Evolutionary conservation across 2,113 vertebrate species (phyloP).

Genomic region (Solea solea): DNA sequence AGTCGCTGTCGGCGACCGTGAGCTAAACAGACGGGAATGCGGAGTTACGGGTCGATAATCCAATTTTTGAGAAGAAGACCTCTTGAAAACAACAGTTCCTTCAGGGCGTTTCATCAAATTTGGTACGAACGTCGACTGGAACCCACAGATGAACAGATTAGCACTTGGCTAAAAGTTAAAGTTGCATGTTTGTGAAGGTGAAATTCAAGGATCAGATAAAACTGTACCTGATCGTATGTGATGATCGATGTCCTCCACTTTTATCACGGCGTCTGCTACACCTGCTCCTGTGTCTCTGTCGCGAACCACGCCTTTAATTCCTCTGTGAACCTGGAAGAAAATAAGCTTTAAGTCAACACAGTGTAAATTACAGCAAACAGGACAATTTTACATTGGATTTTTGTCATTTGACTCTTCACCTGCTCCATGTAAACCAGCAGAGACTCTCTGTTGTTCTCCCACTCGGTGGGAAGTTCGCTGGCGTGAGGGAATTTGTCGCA

Average conservation of each 20-base stretch:
- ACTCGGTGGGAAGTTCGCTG: conserved; percentile 88
- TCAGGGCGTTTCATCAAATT: too few species aligned
- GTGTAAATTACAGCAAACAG: neutral
- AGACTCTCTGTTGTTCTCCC: conserved; percentile 94
- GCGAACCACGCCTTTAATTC: conserved; percentile 90
- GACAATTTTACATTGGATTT: neutral
- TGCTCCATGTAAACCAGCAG: conserved; percentile 95
- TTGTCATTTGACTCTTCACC: conserved; percentile 63
- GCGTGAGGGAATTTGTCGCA: conserved; percentile 95
- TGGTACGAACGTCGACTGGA: too few species aligned
- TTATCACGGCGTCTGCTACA: conserved; percentile 88
- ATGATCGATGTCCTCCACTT: conserved; percentile 89
- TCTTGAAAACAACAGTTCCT: too few species aligned
- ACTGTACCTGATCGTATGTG: conserved; percentile 88
- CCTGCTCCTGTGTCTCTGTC: conserved; percentile 88
- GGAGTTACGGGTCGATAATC: too few species aligned
- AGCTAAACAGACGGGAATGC: too few species aligned
- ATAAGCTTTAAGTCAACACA: neutral
- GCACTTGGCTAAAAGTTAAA: too few species aligned
- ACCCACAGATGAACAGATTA: too few species aligned
- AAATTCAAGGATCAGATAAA: neutral
- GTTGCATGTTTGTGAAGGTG: too few species aligned
- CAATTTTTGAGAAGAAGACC: too few species aligned
- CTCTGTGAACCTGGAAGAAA: conserved; percentile 86
- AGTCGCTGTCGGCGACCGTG: too few species aligned